These are phyloP conservation scores for Todiramphus chloris DNA, from an alignment of 2,113 vertebrate species.

Conservation along the genomic window DNA sequence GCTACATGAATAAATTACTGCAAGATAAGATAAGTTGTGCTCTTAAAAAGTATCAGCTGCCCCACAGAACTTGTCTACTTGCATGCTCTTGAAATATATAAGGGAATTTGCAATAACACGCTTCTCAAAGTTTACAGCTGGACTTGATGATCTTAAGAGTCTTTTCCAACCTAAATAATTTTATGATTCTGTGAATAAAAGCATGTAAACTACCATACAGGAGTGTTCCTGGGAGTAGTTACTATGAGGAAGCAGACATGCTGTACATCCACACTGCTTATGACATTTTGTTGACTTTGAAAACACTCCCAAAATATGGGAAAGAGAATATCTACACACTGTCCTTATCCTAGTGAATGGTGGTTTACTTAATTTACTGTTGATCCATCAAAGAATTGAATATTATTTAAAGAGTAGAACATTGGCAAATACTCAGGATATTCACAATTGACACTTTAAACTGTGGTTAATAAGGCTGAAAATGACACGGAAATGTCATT, in stretches of 20 bases:
- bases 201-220: not conserved
- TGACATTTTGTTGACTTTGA: not conserved
- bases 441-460: not conserved
- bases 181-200: not conserved
- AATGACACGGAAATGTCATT: not conserved
- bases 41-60: not conserved
- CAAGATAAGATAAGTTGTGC: not conserved
- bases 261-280: not conserved
- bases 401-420: not conserved
- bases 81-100: not conserved
- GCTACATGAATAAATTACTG: slow-evolving; percentile 21
- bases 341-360: not conserved
- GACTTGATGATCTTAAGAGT: not conserved
- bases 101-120: not conserved
- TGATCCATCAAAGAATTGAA: not conserved
- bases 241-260: not conserved
- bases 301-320: not conserved
- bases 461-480: not conserved
- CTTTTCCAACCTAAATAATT: not conserved
- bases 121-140: not conserved
- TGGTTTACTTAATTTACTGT: not conserved
- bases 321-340: not conserved
- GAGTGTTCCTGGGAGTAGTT: not conserved
- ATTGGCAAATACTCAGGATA: not conserved
- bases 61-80: not conserved